Base-by-base conservation (phyloP, 2,888 invertebrate species). In the Lomographa bimaculata region DNA sequence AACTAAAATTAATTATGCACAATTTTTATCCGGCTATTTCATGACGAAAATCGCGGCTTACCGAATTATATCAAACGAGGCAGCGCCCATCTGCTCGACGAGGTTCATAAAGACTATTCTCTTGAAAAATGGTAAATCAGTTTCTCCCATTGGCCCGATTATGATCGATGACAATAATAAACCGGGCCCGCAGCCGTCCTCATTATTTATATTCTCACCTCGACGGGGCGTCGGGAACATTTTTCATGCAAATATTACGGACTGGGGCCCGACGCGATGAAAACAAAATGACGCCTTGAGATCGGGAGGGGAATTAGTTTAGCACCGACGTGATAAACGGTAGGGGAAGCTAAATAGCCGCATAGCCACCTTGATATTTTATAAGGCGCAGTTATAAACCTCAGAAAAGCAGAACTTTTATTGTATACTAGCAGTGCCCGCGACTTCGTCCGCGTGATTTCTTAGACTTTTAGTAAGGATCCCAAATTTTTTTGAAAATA, bases 171-270 rank as follows among this genome's bases (percentile, higher is more conserved):
- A 63, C 70, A 73, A 72, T 75, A 79, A 78, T 73, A 71, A 65
- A 60, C 65, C 53, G 61, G 59, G 59, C 68, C 62, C 59, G 64
- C 64, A 65, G 61, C 55, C 64, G 62, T 57, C 45, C 60, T 66
- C 79, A 78, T 79, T 79, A 79, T 80, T 79, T 79, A 80, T 73
- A 65, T 74, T 73, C 74, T 63, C 77, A 77, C 76, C 75, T 77
- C 70, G 64, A 56, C 68, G 60, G 64, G 60, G 64, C 56, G 55
- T 58, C 62, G 68, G 62, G 61, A 60, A 62, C 62, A 75, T 81
- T 78, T 78, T 76, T 74, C 76, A 76, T 78, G 74, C 77, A 79
- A 78, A 79, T 75, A 76, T 76, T 64, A 65, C 62, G 57, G 47
- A 35, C 18, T 33, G 27, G 52, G 54, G 50, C 54, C 48, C 52